These are phyloP conservation scores for Sylvilagus floridanus DNA, from an alignment of 2,797 vertebrate genomes.

Conservation along the genomic window DNA sequence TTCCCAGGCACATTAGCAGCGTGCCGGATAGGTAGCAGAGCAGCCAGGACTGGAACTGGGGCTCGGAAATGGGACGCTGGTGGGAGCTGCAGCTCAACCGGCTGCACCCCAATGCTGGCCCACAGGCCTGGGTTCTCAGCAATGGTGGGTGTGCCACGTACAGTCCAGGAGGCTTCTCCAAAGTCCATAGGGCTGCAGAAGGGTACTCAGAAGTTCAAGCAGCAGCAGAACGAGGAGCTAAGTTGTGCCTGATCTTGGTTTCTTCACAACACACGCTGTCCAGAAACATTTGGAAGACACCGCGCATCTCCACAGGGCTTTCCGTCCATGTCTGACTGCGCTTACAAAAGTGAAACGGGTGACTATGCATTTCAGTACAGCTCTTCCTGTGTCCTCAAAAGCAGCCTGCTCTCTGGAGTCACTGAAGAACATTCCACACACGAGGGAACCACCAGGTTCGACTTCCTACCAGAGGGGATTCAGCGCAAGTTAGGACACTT, in stretches of 20 bases:
- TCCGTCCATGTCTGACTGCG: not conserved
- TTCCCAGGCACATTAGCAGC: too few relatives aligned
- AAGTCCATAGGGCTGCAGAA: not conserved
- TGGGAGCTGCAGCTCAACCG: too few relatives aligned
- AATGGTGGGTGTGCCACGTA: not conserved
- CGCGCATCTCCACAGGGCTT: not conserved
- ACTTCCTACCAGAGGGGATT: not conserved
- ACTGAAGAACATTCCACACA: not conserved
- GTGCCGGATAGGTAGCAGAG: too few relatives aligned
- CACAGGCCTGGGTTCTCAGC: not conserved
- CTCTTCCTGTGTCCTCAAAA: slow-evolving; percentile 15
- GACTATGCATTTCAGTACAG: not conserved
- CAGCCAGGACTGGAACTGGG: too few relatives aligned
- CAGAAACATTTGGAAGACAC: too few relatives aligned
- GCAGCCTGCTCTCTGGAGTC: not conserved
- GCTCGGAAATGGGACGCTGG: too few relatives aligned
- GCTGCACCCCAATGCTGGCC: too few relatives aligned
- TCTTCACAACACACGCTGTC: too few relatives aligned
- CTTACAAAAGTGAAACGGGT: not conserved
- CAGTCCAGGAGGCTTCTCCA: not conserved
- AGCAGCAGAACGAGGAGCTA: too few relatives aligned
- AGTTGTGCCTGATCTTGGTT: too few relatives aligned
- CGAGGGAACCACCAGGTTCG: not conserved
- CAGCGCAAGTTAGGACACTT: not conserved
- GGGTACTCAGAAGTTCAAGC: too few relatives aligned